Base-by-base conservation (phyloP, 1,140 invertebrate species). In the Hesperophylax magnus region DNA sequence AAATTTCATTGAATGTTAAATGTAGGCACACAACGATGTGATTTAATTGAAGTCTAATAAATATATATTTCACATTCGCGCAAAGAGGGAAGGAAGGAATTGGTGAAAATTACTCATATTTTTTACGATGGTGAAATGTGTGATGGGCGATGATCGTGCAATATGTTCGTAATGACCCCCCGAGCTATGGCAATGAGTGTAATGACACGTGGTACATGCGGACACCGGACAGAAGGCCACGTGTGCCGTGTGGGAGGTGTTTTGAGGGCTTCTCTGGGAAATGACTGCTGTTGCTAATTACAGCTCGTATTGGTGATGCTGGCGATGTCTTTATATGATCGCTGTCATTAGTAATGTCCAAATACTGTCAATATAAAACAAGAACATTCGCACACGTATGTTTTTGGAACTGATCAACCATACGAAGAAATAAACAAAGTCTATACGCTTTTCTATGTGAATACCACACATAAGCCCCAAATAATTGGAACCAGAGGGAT, bases 281-380 rank as follows among this genome's bases (percentile, higher is more conserved):
- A 39, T 39, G 65, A 67, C 27, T 34, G 65, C 65, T 67, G 65
- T 17, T 39, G n/a, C 27, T 67, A 67, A 67, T 67, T 67, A 67
- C 65, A 14, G 0, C 15, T 17, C 27, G 7, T 31, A 67, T 17
- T 27, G 65, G 31, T 8, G 27, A 18, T 8, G 15, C 15, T 39
- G 39, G 34, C n/a, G 65, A 34, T 47, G 15, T 67, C 31, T 67
- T 47, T 67, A 67, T 39, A 39, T 39, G 34, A 74, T 74, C 65
- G 31, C 18, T 17, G 65, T 17, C 31, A 39, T 67, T 67, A 67
- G 47, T 67, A 31, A 11, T 24, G 58, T 20, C 6, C 24, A 61
- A 61, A 61, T 61, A 22, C 58, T 7, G 3, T 61, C 1, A 22
- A 18, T 24, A 18, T 61, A 24, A 53, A 54, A 53, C 34, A 20